Evolutionary conservation across 2,888 invertebrate species (phyloP), one percentile per base, ranked within the genome.

Genomic region (Sinopyrophorus schimmeli): DNA sequence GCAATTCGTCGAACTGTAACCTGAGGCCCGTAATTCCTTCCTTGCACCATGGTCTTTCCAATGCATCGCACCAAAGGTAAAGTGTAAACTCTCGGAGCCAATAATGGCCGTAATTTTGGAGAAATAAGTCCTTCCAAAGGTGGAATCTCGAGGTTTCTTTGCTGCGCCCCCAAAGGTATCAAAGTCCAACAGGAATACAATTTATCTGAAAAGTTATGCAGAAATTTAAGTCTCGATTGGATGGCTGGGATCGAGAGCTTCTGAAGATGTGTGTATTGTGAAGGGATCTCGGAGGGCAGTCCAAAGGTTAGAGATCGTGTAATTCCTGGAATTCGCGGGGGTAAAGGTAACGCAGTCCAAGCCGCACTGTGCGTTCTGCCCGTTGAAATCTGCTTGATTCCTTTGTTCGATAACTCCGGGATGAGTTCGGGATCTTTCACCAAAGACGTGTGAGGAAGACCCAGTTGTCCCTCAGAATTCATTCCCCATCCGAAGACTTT

Each of bases 41-140:
- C 82, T 65, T 82, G 82, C 5, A 82, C 78, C 83, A 83, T 83
- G 1, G 82, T 84, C 48, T 81, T 77, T n/a, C 82, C 80, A 5
- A 83, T 74, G 51, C 80, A 78, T 38, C 82, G 69, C 2, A 83
- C 81, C 63, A 84, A 75, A 1, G 83, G 83, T 49, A 83, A 69
- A 0, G 81, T 82, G 63, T 81, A 81, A 2, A 83, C 81, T 35
- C 80, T 65, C 1, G 81, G 78, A 0, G 81, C 79, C 20, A 82
- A 66, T 21, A 83, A 61, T 1, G 77, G 75, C 24, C 82, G 68
- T 26, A 82, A 62, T 54, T 74, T 72, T 1, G 76, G 70, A 11
- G 75, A 74, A 11, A 74, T 66, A 7, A 76, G 62, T 20, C 74
- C 67, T 64, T 74, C 71, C 54, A 76, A 52, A 27, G 74, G 70